These are phyloP conservation scores for Serinus canaria DNA, from an alignment of 2,113 vertebrate genomes.

Conservation along the genomic window DNA sequence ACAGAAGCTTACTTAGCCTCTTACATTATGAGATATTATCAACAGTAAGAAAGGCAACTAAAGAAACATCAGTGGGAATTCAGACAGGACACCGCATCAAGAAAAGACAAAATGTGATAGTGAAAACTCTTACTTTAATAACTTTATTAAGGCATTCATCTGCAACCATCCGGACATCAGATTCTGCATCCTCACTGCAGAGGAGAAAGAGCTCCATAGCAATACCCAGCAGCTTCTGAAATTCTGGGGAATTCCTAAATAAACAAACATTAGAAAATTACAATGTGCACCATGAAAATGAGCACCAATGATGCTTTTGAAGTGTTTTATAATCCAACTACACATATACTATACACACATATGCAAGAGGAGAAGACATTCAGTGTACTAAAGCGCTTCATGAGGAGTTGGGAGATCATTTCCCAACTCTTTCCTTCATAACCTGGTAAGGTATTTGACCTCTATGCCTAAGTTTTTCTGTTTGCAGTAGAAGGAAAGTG, in stretches of 20 bases:
- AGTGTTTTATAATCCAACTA: neutral
- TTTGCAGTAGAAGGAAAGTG: neutral
- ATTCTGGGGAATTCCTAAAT: conserved; percentile 94
- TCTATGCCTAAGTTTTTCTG: neutral
- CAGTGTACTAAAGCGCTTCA: neutral
- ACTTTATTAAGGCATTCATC: conserved; percentile 99
- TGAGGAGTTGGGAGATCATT: neutral
- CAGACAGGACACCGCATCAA: neutral
- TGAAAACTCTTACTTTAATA: conserved; percentile 85
- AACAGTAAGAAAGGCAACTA: neutral
- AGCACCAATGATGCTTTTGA: neutral
- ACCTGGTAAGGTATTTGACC: neutral
- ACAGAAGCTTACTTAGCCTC: neutral
- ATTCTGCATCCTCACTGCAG: conserved; percentile 93
- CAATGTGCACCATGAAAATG: neutral
- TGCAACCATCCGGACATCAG: conserved; percentile 97
- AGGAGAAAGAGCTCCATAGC: conserved; percentile 97
- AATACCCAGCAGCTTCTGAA: conserved; percentile 95
- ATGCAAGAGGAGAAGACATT: neutral
- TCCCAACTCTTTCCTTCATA: neutral
- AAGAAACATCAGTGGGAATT: neutral
- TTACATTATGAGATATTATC: neutral
- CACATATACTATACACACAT: neutral
- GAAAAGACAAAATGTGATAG: neutral
- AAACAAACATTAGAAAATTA: neutral